Percentiles rank a stretch among this genome's conserved stretches.
Evolutionary conservation across 2,888 invertebrate species (phyloP).

Genomic region (Heliconius ethilla): DNA sequence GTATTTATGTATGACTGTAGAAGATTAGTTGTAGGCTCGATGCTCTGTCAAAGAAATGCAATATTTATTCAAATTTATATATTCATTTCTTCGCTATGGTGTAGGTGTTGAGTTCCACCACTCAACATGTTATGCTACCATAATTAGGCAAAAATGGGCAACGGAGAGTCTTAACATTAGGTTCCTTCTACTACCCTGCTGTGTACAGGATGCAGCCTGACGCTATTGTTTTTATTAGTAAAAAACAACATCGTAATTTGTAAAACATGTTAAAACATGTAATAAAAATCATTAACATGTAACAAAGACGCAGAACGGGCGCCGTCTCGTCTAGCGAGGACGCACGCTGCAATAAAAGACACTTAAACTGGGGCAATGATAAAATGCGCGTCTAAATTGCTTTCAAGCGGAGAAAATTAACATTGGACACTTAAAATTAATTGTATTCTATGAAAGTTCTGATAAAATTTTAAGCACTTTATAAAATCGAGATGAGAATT

Average conservation of each 20-base stretch:
- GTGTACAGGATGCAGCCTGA: no score
- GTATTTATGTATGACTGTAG: no score
- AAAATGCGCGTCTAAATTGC: constrained; percentile 35
- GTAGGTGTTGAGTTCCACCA: no score
- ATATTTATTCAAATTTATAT: no score
- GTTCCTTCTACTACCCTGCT: no score
- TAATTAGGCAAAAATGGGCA: no score
- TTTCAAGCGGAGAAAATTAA: constrained; percentile 18
- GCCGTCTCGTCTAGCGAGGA: constrained; percentile 29
- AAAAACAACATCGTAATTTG: not conserved
- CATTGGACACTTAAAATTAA: constrained; percentile 5
- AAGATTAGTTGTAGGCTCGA: no score
- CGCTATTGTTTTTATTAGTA: not conserved
- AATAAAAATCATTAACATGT: constrained; percentile 14
- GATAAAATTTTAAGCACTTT: not conserved
- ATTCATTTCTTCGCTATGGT: no score
- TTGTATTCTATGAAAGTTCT: not conserved
- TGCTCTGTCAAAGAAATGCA: no score
- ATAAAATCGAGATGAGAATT: not conserved
- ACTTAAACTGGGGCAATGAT: constrained; percentile 30
- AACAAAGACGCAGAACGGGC: constrained; percentile 7
- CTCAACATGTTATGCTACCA: no score
- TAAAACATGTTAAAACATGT: not conserved
- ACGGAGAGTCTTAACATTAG: no score
- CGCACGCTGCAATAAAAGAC: constrained; percentile 36